Evolutionary conservation across 2,888 invertebrate genomes (phyloP), one percentile per base, ranked within the genome.

Genomic region (Idaea aversata): DNA sequence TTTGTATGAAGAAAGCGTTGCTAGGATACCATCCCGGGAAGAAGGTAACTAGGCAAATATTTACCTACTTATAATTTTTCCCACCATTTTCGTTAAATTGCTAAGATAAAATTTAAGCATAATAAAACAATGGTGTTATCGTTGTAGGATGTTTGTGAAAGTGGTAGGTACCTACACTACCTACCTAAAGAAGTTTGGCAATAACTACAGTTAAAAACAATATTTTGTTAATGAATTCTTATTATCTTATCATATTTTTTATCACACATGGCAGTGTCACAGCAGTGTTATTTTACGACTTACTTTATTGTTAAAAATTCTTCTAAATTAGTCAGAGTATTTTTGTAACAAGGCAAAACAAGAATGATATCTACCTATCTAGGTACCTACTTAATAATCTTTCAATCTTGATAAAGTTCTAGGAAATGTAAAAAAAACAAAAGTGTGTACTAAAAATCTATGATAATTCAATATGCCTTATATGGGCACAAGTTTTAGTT

Each of bases 141-240:
- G 10, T 13, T 10, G 47, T 13, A 10, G 47, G 47, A 47, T 47
- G 13, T 47, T 47, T 47, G 47, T 5, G 47, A 47, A 47, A 47
- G 47, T 47, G 47, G 4, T 25, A 25, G 25, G 36, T 36, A 36
- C 13, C n/a, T n/a, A n/a, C n/a, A n/a, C n/a, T n/a, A n/a, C n/a
- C n/a, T n/a, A n/a, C n/a, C 4, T 47, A 47, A 47, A 47, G 2
- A 47, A 3, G 47, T 47, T 47, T 47, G 4, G 47, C 0, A 47
- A 47, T 47, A 7, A 36, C 10, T 4, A 36, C 36, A 47, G 47
- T 47, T 47, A 13, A 47, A 47, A 7, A 47, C 47, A 47, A 34
- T 59, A 34, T 59, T 59, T 25, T 59, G 59, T 59, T 59, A 59
- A 59, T 59, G 59, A 59, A 59, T 16, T 59, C n/a, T n/a, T 15